Evolutionary conservation across 2,797 vertebrate genomes (phyloP).

Genomic region (Sebastes cheni): DNA sequence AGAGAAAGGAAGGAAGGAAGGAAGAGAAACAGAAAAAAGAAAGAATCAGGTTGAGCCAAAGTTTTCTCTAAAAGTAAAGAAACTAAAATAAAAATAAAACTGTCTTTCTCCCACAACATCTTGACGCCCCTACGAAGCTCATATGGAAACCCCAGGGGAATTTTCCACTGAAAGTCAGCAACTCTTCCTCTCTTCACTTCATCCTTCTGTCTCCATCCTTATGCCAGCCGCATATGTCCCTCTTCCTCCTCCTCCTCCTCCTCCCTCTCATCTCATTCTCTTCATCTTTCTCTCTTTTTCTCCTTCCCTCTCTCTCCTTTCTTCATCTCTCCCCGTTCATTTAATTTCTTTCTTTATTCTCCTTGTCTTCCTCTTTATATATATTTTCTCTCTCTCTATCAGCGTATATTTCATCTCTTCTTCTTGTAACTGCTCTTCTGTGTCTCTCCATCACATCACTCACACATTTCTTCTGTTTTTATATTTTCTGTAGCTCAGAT

Average conservation of each 20-base stretch:
- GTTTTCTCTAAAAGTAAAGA: not conserved
- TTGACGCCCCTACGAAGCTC: constrained; percentile 48
- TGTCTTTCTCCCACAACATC: constrained; percentile 19
- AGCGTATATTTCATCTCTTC: too few species aligned
- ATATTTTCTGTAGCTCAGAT: not conserved
- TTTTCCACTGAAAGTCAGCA: constrained; percentile 51
- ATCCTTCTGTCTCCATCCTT: constrained; percentile 52
- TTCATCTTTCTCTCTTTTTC: not conserved
- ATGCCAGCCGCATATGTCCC: constrained; percentile 49
- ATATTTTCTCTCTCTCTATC: not conserved
- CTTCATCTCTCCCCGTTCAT: not conserved
- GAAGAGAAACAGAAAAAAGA: not conserved
- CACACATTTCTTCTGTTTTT: not conserved
- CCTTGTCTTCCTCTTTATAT: too few species aligned
- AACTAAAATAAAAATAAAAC: not conserved
- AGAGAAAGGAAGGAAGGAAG: not conserved
- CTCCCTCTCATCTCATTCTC: not conserved
- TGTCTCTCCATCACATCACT: not conserved
- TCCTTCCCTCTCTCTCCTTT: not conserved
- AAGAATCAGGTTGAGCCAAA: not conserved
- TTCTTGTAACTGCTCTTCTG: not conserved
- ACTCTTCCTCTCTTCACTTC: constrained; percentile 46
- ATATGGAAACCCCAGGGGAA: constrained; percentile 47
- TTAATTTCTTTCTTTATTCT: not conserved
- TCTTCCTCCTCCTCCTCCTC: not conserved